Conservation (phyloP, 92 coral and sea anemone species). For the Epizoanthus scotinus region DNA sequence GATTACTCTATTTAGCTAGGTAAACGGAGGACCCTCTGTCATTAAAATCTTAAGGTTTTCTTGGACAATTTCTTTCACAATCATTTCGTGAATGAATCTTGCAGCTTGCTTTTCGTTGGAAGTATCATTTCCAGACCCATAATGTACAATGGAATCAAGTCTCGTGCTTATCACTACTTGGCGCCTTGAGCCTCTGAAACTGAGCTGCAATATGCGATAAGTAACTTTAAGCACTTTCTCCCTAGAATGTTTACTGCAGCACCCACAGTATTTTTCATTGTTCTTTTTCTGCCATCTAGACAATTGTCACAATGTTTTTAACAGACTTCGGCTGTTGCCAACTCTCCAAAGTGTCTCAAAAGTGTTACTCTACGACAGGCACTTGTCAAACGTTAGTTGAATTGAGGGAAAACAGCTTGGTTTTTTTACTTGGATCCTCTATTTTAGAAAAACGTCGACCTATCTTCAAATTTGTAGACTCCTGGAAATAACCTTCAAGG, state of each 20-base stretch:
- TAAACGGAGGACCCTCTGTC: too few species aligned
- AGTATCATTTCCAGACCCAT: too few species aligned
- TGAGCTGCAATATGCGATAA: too few species aligned
- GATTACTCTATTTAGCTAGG: too few species aligned
- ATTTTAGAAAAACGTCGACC: neutral
- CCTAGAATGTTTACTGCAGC: neutral
- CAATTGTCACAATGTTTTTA: neutral
- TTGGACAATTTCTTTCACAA: too few species aligned
- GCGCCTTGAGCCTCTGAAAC: too few species aligned
- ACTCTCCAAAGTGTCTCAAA: constrained; percentile 2
- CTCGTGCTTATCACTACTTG: too few species aligned
- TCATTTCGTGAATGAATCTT: too few species aligned
- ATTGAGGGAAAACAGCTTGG: neutral
- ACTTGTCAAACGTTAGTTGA: neutral
- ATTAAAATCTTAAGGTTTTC: too few species aligned
- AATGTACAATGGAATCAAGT: too few species aligned
- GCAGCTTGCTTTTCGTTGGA: too few species aligned
- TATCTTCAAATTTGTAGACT: neutral
- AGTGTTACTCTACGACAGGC: neutral
- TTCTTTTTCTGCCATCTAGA: neutral
- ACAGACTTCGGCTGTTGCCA: neutral
- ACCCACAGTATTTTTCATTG: neutral
- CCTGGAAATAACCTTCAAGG: neutral
- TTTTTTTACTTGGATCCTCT: neutral
- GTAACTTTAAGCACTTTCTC: too few species aligned